Conservation (phyloP, 2,888 invertebrate genomes). For the Argyresthia goedartella region DNA sequence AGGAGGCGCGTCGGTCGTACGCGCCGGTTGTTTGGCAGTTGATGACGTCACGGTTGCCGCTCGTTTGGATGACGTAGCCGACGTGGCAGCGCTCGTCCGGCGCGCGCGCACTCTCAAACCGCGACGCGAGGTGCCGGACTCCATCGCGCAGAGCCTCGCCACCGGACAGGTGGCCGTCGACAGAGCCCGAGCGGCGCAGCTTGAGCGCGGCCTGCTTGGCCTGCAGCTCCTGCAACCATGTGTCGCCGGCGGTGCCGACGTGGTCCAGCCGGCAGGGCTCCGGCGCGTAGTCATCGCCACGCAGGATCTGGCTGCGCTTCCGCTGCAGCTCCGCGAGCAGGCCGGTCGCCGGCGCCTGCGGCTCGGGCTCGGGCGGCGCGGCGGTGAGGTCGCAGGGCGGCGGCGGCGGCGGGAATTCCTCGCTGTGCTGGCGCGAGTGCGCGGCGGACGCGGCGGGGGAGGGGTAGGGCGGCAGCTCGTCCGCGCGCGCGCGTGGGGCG, state of each 20-base stretch:
- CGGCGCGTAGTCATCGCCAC: conserved; percentile 33
- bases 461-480: conserved; percentile 84
- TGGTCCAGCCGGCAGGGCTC: too few species aligned
- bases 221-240: conserved; percentile 84
- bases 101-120: conserved; percentile 74
- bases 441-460: conserved; percentile 81
- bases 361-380: conserved; percentile 68
- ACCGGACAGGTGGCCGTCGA: conserved; percentile 46
- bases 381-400: conserved; percentile 79
- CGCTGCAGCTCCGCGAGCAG: conserved; percentile 75
- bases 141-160: conserved; percentile 23
- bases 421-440: conserved; percentile 88
- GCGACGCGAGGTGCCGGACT: conserved; percentile 85
- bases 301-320: conserved; percentile 72
- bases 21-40: conserved; percentile 51
- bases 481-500: conserved; percentile 50
- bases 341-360: conserved; percentile 47
- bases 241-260: conserved; percentile 57
- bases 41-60: conserved; percentile 57
- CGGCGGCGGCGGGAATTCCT: conserved; percentile 92
- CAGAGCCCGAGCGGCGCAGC: conserved; percentile 46
- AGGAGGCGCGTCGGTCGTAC: conserved; percentile 47
- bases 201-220: conserved; percentile 77
- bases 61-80: conserved; percentile 40
- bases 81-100: conserved; percentile 50